These are phyloP conservation scores for Neria commutata DNA, from an alignment of 2,888 invertebrate genomes.

Conservation along the genomic window DNA sequence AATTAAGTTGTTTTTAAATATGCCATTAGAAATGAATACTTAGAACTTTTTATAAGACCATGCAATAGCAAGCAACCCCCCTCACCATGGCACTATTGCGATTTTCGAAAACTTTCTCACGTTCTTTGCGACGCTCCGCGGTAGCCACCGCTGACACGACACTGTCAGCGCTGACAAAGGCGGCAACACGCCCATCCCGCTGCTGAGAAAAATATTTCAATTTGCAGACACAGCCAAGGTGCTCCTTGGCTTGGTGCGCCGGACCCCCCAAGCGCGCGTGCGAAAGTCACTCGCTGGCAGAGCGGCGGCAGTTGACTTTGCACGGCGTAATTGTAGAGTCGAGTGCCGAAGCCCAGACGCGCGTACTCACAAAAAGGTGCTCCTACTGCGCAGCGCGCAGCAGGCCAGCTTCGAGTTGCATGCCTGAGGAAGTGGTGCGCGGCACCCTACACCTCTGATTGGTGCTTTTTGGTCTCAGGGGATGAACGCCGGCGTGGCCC, in stretches of 20 bases:
- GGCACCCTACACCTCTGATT: slow-evolving; percentile 53
- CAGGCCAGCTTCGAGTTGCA: slow-evolving; percentile 18
- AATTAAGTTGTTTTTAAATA: too few species aligned
- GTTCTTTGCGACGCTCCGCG: slow-evolving; percentile 7
- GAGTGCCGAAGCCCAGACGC: not conserved
- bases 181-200: slow-evolving; percentile 41
- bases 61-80: too few species aligned
- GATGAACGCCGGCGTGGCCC: slow-evolving; percentile 32
- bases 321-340: slow-evolving; percentile 44
- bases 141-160: not conserved
- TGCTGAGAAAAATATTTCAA: slow-evolving; percentile 42
- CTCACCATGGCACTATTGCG: not conserved
- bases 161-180: too few species aligned
- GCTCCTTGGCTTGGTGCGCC: slow-evolving; percentile 29
- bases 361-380: not conserved
- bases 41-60: too few species aligned
- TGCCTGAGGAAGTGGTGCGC: slow-evolving; percentile 18
- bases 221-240: slow-evolving; percentile 19
- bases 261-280: slow-evolving; percentile 54
- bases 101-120: slow-evolving; percentile 28
- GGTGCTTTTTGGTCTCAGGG: slow-evolving; percentile 46
- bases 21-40: too few species aligned
- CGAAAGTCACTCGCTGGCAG: slow-evolving; percentile 34
- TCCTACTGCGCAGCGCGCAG: slow-evolving; percentile 31
- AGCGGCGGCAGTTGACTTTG: slow-evolving; percentile 30